A percentile compares a stretch with the other conserved stretches of the same genome.
Conservation (phyloP, 2,797 vertebrate genomes). For the Pipistrellus pygmaeus region DNA sequence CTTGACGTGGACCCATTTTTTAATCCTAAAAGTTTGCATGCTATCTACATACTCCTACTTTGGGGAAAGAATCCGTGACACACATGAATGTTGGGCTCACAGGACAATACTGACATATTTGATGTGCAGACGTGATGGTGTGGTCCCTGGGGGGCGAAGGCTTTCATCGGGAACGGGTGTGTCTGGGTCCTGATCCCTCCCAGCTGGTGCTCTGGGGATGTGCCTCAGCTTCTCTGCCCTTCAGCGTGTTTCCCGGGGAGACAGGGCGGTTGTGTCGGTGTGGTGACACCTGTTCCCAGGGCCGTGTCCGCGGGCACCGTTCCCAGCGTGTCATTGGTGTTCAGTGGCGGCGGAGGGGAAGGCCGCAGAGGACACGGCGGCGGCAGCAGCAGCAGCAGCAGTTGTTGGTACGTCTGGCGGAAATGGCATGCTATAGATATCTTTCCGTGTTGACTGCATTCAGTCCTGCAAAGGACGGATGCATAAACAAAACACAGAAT, state of each 20-base stretch:
- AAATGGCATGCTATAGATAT: neutral
- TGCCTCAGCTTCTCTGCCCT: neutral
- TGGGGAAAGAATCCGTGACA: neutral
- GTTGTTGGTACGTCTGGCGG: too few relatives aligned
- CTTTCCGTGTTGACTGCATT: neutral
- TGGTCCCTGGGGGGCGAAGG: rapidly evolving
- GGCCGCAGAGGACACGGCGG: too few relatives aligned
- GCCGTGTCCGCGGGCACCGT: too few relatives aligned
- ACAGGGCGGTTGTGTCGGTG: neutral
- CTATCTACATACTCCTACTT: neutral
- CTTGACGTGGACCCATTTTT: neutral
- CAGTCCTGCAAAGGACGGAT: neutral
- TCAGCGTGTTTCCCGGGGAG: neutral
- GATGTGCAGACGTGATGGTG: too few relatives aligned
- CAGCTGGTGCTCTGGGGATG: neutral
- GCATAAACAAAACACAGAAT: neutral
- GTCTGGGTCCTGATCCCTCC: neutral
- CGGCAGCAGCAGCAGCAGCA: neutral
- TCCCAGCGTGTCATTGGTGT: neutral
- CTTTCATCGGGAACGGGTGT: neutral
- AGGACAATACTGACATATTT: rapidly evolving
- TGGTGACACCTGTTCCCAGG: neutral
- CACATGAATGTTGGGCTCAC: neutral
- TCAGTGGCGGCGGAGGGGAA: neutral
- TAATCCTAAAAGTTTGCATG: neutral